These are phyloP conservation scores for Cyclargus thomasi DNA, from an alignment of 1,140 invertebrate species.

Conservation along the genomic window DNA sequence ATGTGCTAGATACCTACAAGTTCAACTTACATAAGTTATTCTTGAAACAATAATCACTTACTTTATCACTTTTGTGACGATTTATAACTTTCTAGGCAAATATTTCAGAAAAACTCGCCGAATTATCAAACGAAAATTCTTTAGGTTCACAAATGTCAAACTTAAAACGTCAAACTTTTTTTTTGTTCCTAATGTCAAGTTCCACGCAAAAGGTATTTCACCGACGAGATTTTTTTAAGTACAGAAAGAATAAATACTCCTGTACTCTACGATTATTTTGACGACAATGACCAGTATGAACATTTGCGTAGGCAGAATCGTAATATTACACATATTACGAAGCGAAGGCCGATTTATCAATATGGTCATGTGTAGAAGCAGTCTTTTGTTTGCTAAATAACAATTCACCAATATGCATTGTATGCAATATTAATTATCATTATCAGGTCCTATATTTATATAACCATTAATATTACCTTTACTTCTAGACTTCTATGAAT, in stretches of 20 bases:
- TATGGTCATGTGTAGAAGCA: conserved; percentile 43
- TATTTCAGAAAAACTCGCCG: background rate
- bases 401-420: conserved; percentile 54
- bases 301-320: conserved; percentile 51
- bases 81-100: background rate
- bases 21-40: background rate
- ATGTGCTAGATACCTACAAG: background rate
- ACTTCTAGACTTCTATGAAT: too few relatives aligned
- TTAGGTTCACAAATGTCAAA: conserved; percentile 39
- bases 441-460: background rate
- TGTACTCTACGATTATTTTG: conserved; percentile 29
- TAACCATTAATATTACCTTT: background rate
- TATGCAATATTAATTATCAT: conserved; percentile 24
- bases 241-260: conserved; percentile 4
- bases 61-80: background rate
- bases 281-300: conserved; percentile 55
- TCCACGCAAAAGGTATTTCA: conserved; percentile 11
- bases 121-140: background rate
- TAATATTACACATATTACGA: background rate
- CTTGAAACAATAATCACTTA: background rate
- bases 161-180: conserved; percentile 24
- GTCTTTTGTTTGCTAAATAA: conserved; percentile 53
- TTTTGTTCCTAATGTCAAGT: conserved; percentile 46
- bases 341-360: conserved; percentile 48
- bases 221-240: conserved; percentile 25